Percentiles rank a stretch among this genome's conserved stretches.
Evolutionary conservation across 2,797 vertebrate genomes (phyloP).

Genomic region (Chelon labrosus): DNA sequence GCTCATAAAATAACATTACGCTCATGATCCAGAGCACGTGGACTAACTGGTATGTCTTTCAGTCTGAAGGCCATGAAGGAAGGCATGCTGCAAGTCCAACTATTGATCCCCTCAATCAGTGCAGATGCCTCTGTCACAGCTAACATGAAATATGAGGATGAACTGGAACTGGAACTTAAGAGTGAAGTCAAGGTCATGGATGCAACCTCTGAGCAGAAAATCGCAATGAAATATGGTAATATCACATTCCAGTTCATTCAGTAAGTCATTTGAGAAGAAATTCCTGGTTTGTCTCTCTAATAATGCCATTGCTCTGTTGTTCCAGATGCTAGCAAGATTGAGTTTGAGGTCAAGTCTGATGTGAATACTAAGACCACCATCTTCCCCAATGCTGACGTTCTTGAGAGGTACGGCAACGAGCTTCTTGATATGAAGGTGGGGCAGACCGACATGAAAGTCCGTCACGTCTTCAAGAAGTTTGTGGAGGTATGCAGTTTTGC

Average conservation of each 20-base stretch:
- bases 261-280: neutral
- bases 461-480: constrained; percentile 87
- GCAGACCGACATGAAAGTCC: constrained; percentile 88
- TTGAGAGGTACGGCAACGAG: constrained; percentile 72
- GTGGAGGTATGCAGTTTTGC: constrained; percentile 81
- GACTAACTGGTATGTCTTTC: constrained; percentile 34
- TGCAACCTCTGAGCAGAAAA: constrained; percentile 82
- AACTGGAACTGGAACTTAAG: constrained; percentile 84
- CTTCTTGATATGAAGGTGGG: constrained; percentile 88
- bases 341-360: constrained; percentile 87
- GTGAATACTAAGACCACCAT: constrained; percentile 81
- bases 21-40: neutral
- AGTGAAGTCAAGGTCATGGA: constrained; percentile 84
- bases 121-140: constrained; percentile 86
- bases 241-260: neutral
- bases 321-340: constrained; percentile 88
- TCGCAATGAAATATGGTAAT: constrained; percentile 89
- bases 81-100: constrained; percentile 83
- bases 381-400: constrained; percentile 62
- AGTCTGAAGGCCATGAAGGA: constrained; percentile 86
- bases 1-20: neutral
- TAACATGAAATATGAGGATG: constrained; percentile 76
- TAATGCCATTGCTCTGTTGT: constrained; percentile 17
- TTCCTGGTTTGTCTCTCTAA: neutral
- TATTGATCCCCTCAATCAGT: constrained; percentile 86